phyloP scores from a whole-genome alignment of 2,113 vertebrate species.

The Gopherus evgoodei region DNA sequence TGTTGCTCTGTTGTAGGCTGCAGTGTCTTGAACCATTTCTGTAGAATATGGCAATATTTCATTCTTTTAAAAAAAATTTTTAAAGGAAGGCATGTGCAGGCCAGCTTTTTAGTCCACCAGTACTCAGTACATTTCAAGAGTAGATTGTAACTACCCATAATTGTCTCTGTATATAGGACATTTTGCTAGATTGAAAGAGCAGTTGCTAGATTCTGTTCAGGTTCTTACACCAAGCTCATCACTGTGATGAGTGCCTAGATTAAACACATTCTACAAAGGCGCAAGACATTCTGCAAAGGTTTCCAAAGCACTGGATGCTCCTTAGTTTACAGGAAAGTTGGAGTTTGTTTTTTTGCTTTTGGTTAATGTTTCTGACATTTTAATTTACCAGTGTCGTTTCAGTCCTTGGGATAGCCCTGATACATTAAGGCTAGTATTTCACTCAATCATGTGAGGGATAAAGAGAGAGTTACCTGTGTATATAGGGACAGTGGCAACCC shows the following conservation, averaged over 20 bases:
- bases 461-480: background rate
- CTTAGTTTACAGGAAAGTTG: background rate
- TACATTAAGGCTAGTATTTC: background rate
- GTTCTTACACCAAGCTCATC: background rate
- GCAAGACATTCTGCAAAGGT: background rate
- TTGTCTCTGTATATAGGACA: background rate
- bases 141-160: background rate
- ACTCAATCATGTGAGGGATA: background rate
- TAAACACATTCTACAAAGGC: background rate
- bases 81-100: background rate
- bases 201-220: background rate
- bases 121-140: background rate
- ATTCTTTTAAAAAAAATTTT: background rate
- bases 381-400: background rate
- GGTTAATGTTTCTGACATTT: background rate
- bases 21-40: constrained; percentile 1
- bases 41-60: background rate
- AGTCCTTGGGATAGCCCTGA: background rate
- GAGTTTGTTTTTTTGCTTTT: background rate
- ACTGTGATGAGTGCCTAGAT: background rate
- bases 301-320: background rate
- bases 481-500: constrained; percentile 40
- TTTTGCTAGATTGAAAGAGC: background rate
- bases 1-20: background rate
- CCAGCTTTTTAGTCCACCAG: background rate